Evolutionary conservation across 1,140 invertebrate species (phyloP).

Genomic region (Drosophila ambigua): DNA sequence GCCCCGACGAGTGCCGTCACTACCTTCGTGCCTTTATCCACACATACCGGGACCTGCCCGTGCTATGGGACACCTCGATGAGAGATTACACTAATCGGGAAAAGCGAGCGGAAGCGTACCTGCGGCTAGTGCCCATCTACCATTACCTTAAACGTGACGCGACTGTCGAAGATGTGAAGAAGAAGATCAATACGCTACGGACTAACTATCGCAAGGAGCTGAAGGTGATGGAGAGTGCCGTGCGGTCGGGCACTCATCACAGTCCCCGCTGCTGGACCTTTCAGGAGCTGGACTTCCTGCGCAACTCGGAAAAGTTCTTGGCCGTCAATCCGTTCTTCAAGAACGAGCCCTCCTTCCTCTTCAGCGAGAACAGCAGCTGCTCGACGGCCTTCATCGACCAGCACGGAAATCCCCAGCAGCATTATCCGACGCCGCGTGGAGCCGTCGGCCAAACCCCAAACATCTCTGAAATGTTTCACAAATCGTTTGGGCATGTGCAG

Average conservation of each 20-base stretch:
- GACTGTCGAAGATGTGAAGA: slow-evolving; percentile 78
- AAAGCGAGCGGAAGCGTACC: slow-evolving; percentile 76
- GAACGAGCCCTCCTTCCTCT: slow-evolving; percentile 59
- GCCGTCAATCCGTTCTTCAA: slow-evolving; percentile 74
- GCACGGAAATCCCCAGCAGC: slow-evolving; percentile 39
- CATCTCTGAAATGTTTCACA: slow-evolving; percentile 79
- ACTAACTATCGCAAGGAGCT: slow-evolving; percentile 81
- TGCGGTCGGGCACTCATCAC: slow-evolving; percentile 63
- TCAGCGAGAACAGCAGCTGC: slow-evolving; percentile 68
- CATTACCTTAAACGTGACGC: slow-evolving; percentile 77
- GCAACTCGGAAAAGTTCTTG: slow-evolving; percentile 77
- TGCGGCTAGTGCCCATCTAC: slow-evolving; percentile 76
- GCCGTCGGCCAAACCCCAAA: slow-evolving; percentile 60
- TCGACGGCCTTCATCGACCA: slow-evolving; percentile 61
- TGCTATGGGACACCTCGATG: slow-evolving; percentile 77
- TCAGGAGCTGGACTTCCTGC: slow-evolving; percentile 74
- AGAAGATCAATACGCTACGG: slow-evolving; percentile 78
- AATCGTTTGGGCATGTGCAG: slow-evolving; percentile 69
- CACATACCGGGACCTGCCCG: slow-evolving; percentile 74
- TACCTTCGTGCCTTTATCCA: slow-evolving; percentile 77
- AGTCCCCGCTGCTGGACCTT: slow-evolving; percentile 80
- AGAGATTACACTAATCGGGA: slow-evolving; percentile 80
- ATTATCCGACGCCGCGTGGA: slow-evolving; percentile 37
- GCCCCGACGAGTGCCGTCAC: slow-evolving; percentile 77
- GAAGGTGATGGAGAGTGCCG: slow-evolving; percentile 74